Percentiles rank a stretch among this genome's conserved stretches.
These are phyloP conservation scores for Hipposideros larvatus DNA, from an alignment of 2,797 vertebrate genomes.

Conservation along the genomic window DNA sequence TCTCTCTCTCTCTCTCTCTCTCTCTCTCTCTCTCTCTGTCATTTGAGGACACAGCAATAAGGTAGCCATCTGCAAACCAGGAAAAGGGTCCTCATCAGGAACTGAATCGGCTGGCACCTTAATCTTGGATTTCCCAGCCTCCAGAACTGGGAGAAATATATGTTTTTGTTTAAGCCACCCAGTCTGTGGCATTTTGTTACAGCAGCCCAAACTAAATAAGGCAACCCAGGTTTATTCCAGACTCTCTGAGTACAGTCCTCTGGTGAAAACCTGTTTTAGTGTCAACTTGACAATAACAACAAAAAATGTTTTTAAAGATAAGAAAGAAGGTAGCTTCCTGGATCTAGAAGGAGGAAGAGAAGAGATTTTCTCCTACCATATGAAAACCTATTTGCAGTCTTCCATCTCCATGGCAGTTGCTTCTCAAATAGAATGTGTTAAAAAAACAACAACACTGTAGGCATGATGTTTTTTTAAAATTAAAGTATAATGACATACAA, in stretches of 20 bases:
- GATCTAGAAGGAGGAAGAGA: not conserved
- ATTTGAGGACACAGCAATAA: not conserved
- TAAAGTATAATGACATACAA: not conserved
- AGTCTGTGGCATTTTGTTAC: not conserved
- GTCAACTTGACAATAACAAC: not conserved
- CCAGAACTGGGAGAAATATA: not conserved
- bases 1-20: no score
- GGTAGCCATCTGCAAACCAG: not conserved
- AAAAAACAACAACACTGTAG: not conserved
- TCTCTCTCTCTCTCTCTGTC: not conserved
- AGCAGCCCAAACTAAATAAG: not conserved
- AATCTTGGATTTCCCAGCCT: not conserved
- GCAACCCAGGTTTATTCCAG: not conserved
- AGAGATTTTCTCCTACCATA: not conserved
- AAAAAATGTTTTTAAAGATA: constrained; percentile 6
- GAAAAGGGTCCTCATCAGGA: not conserved
- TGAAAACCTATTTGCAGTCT: not conserved
- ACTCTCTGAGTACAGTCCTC: not conserved
- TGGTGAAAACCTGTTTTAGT: not conserved
- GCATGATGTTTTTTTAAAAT: not conserved
- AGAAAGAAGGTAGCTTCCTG: not conserved
- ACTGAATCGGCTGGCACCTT: not conserved
- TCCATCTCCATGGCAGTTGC: not conserved
- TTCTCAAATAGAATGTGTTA: not conserved
- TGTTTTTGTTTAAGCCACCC: not conserved